Conservation (phyloP, 2,113 vertebrate species). For the Hippocampus guttulatus region DNA sequence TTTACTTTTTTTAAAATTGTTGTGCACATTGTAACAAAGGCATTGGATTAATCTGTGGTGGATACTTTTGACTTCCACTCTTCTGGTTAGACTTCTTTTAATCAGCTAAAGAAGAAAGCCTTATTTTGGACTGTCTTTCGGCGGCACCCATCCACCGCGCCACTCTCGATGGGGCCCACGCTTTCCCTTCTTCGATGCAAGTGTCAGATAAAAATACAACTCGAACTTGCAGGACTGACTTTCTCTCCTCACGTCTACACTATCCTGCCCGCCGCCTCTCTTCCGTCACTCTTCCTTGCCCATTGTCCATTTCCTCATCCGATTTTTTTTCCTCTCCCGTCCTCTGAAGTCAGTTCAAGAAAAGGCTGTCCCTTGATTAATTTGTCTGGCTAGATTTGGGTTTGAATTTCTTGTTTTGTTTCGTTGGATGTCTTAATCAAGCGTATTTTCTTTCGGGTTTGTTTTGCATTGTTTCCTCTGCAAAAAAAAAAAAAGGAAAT, state of each 20-base stretch:
- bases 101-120: conserved; percentile 70
- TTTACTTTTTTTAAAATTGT: conserved; percentile 7
- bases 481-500: conserved; percentile 49
- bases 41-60: conserved; percentile 1
- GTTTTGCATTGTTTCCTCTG: conserved; percentile 67
- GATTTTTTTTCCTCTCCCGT: conserved; percentile 22
- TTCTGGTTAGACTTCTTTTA: conserved; percentile 66
- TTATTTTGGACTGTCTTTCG: conserved; percentile 73
- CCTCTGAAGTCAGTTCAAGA: conserved; percentile 51
- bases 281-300: conserved; percentile 57
- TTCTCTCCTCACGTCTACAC: conserved; percentile 43
- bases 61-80: conserved; percentile 41
- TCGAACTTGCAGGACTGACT: conserved; percentile 49
- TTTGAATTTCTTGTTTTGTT: conserved; percentile 67
- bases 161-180: conserved; percentile 53
- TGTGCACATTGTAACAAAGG: conserved; percentile 13
- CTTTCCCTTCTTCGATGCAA: conserved; percentile 65
- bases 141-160: conserved; percentile 46
- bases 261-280: conserved; percentile 48
- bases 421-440: conserved; percentile 68
- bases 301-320: conserved; percentile 70
- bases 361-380: conserved; percentile 62
- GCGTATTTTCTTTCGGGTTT: conserved; percentile 62
- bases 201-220: conserved; percentile 49
- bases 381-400: conserved; percentile 70